A percentile compares a stretch with the other conserved stretches of the same genome.
Conservation (phyloP, 2,888 invertebrate genomes). For the Cryptus viduatorius region DNA sequence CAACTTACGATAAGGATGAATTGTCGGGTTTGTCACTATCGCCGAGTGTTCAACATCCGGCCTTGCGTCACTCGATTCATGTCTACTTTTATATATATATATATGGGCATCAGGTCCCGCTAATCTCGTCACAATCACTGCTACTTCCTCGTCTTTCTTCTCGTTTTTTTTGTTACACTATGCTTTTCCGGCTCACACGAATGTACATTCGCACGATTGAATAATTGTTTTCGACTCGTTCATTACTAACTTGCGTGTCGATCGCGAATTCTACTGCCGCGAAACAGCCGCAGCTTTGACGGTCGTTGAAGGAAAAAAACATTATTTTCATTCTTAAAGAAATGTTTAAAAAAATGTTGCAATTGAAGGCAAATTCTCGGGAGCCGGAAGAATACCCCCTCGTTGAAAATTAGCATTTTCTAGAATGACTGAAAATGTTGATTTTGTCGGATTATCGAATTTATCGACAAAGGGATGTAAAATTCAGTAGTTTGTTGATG, state of each 20-base stretch:
- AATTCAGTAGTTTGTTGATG: too few relatives aligned
- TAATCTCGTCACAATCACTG: constrained; percentile 70
- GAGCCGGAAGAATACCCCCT: too few relatives aligned
- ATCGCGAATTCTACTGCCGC: neutral
- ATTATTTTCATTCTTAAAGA: too few relatives aligned
- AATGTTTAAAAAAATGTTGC: too few relatives aligned
- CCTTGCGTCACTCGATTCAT: constrained; percentile 60
- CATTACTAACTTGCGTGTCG: neutral
- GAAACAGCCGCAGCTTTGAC: too few relatives aligned
- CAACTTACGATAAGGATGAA: constrained; percentile 49
- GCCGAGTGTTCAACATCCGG: constrained; percentile 60
- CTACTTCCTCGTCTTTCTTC: constrained; percentile 69
- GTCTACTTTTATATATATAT: constrained; percentile 34
- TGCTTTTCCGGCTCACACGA: constrained; percentile 30
- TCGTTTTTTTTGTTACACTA: constrained; percentile 37
- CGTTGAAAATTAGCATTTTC: too few relatives aligned
- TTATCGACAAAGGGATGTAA: too few relatives aligned
- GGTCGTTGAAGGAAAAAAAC: too few relatives aligned
- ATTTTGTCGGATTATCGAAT: too few relatives aligned
- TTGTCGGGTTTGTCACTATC: constrained; percentile 33
- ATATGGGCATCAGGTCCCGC: constrained; percentile 60
- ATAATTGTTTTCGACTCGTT: constrained; percentile 1
- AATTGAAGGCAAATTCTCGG: too few relatives aligned
- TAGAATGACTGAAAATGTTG: too few relatives aligned
- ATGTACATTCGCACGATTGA: constrained; percentile 17